Evolutionary conservation across 37 sponge, comb jelly and placozoan genomes (phyloP).

Genomic region (Agelas oroides): DNA sequence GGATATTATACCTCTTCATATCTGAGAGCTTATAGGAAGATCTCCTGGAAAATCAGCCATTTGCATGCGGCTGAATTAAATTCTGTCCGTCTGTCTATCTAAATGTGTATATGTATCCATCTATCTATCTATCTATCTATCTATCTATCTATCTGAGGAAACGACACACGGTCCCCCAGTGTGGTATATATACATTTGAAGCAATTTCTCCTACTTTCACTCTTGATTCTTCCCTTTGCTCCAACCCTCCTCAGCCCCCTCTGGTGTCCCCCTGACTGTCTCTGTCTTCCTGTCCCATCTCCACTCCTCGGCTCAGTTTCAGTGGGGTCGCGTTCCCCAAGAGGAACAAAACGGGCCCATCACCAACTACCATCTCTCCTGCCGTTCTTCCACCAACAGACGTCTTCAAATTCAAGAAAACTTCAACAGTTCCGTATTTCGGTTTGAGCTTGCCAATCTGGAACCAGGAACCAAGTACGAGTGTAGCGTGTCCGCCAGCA

Average conservation of each 20-base stretch:
- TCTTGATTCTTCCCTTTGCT: background rate
- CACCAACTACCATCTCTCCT: slow-evolving; percentile 14
- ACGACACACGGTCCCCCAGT: no score
- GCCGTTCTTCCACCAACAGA: background rate
- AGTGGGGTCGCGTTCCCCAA: slow-evolving; percentile 1
- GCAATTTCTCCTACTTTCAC: background rate
- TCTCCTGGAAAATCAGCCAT: no score
- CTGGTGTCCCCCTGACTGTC: slow-evolving; percentile 35
- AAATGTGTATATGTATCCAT: no score
- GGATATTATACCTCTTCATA: no score
- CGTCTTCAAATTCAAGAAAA: background rate
- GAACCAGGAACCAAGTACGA: background rate
- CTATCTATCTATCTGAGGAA: no score
- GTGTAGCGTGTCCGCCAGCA: slow-evolving; percentile 25
- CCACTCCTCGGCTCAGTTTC: slow-evolving; percentile 12
- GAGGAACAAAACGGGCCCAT: background rate
- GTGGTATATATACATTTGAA: no score
- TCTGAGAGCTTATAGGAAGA: no score
- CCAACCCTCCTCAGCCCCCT: slow-evolving; percentile 3
- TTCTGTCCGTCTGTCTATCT: no score
- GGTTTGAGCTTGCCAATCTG: background rate
- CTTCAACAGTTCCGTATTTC: background rate
- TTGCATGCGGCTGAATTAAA: no score
- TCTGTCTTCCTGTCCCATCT: slow-evolving; percentile 24
- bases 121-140: no score